Evolutionary conservation across 2,888 invertebrate species (phyloP).

Genomic region (Allolobophora icterica): DNA sequence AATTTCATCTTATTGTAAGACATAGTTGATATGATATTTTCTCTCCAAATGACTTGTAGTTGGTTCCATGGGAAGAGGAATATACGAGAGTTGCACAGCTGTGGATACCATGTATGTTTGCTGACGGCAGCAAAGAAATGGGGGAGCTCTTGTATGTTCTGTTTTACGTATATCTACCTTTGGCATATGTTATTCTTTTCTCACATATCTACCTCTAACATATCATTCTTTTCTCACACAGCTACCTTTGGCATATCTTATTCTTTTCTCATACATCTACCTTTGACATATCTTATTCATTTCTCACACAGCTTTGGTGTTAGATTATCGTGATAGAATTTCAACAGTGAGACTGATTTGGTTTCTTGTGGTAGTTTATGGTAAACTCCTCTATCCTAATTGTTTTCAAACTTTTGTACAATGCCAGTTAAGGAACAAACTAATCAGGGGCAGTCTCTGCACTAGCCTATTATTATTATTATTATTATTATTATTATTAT

Average conservation of each 20-base stretch:
- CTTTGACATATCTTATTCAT: neutral
- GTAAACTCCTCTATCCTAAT: no score
- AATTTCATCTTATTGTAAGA: neutral
- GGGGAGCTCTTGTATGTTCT: conserved; percentile 5
- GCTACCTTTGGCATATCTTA: no score
- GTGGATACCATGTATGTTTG: conserved; percentile 38
- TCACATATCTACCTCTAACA: neutral
- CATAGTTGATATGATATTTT: neutral
- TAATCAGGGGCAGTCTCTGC: no score
- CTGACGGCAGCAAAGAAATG: conserved; percentile 37
- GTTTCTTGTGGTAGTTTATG: neutral
- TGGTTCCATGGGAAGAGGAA: conserved; percentile 37
- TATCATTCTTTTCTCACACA: neutral
- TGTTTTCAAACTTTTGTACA: no score
- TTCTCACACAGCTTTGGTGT: neutral
- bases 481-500: no score
- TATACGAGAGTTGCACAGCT: neutral
- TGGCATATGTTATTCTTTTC: neutral
- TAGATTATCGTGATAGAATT: neutral
- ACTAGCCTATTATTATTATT: no score
- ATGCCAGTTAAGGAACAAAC: no score
- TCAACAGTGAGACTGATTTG: neutral
- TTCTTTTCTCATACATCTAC: neutral
- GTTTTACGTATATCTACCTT: neutral
- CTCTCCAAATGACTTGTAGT: conserved; percentile 26